Evolutionary conservation across 2,888 invertebrate genomes (phyloP).

Genomic region (Synanthedon formicaeformis): DNA sequence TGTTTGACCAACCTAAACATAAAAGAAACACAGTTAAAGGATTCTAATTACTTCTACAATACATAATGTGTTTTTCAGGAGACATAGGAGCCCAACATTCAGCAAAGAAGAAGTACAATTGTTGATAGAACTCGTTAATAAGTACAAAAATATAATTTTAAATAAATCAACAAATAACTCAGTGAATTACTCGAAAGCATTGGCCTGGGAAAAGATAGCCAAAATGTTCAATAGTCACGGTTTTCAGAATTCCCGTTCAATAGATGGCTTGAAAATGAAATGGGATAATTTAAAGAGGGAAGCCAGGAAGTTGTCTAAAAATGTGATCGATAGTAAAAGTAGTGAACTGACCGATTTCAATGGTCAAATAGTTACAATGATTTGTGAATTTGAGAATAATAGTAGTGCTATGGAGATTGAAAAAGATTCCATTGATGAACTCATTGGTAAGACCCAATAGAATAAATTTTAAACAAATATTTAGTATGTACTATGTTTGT

Average conservation of each 20-base stretch:
- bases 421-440: conserved; percentile 6
- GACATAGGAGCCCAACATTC: conserved; percentile 38
- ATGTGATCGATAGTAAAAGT: conserved; percentile 25
- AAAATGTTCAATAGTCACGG: conserved; percentile 36
- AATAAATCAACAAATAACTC: conserved; percentile 36
- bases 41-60: not conserved
- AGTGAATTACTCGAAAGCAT: conserved; percentile 37
- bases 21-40: no score
- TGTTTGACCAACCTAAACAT: no score
- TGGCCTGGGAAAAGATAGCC: conserved; percentile 42
- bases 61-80: not conserved
- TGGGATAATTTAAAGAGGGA: conserved; percentile 51
- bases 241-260: conserved; percentile 26
- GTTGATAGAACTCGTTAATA: conserved; percentile 35
- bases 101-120: conserved; percentile 34
- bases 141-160: conserved; percentile 38
- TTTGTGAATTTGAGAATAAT: conserved; percentile 26
- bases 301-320: conserved; percentile 32
- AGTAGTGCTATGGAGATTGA: conserved; percentile 7
- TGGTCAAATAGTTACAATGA: conserved; percentile 24
- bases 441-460: conserved; percentile 9
- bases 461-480: not conserved
- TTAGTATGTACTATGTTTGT: no score
- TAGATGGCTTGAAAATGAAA: conserved; percentile 40
- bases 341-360: conserved; percentile 24